Percentiles rank a stretch among this genome's conserved stretches.
These are phyloP conservation scores for Oceanodroma tethys DNA, from an alignment of 2,113 vertebrate species.

Conservation along the genomic window DNA sequence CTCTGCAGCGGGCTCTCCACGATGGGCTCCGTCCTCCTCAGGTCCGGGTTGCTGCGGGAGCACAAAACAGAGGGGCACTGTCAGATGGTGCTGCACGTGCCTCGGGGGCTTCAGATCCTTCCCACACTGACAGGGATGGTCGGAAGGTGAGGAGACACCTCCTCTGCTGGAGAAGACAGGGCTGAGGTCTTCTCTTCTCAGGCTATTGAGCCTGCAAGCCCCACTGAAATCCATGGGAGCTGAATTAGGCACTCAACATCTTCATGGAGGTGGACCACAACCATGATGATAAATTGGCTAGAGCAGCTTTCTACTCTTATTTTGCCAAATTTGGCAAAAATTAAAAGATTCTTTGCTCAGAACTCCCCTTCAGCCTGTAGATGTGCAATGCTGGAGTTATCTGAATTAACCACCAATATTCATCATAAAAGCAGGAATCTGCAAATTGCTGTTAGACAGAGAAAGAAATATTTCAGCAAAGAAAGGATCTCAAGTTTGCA, in stretches of 20 bases:
- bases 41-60: conserved; percentile 88
- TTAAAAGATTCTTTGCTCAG: background rate
- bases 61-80: background rate
- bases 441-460: background rate
- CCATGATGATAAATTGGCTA: accelerated
- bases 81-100: background rate
- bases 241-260: background rate
- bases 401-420: background rate
- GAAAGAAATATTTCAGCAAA: background rate
- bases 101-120: background rate
- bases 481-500: background rate
- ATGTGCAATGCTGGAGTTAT: background rate
- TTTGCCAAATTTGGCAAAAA: background rate
- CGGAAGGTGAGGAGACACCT: background rate
- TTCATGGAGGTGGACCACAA: background rate
- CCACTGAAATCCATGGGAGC: background rate
- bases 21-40: conserved; percentile 85
- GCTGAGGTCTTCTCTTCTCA: background rate
- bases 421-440: background rate
- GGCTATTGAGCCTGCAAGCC: background rate
- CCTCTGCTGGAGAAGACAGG: background rate
- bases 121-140: background rate
- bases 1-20: conserved; percentile 89
- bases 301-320: background rate
- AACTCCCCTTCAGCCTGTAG: background rate